These are phyloP conservation scores for Diorhabda carinulata DNA, from an alignment of 1,140 invertebrate species.

Conservation along the genomic window DNA sequence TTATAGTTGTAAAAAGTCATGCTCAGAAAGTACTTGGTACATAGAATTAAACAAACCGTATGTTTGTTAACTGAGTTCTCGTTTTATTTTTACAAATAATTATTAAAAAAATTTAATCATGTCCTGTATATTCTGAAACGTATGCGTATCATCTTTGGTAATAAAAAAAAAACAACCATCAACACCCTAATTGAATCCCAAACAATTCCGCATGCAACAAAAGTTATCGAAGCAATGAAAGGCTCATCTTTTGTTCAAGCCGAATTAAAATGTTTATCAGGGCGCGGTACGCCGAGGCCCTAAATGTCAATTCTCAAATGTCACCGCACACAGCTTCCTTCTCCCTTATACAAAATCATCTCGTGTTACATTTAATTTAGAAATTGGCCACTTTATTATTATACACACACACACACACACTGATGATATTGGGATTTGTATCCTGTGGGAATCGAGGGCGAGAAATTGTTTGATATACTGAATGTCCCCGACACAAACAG, in stretches of 20 bases:
- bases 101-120: background rate
- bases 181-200: conserved; percentile 13
- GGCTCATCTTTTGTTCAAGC: conserved; percentile 4
- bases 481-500: too few species aligned
- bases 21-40: too few species aligned
- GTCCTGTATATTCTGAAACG: background rate
- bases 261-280: conserved; percentile 14
- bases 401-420: background rate
- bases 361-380: conserved; percentile 36
- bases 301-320: conserved; percentile 25
- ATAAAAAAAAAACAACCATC: background rate
- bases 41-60: too few species aligned
- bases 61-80: too few species aligned
- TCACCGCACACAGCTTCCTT: conserved; percentile 30
- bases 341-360: conserved; percentile 12
- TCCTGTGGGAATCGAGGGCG: background rate
- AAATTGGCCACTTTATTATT: conserved; percentile 30
- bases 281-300: conserved; percentile 20
- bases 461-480: background rate
- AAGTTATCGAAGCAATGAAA: background rate
- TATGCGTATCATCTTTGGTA: background rate
- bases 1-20: too few species aligned
- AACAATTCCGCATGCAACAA: conserved; percentile 8
- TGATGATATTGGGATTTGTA: conserved; percentile 5
- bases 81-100: background rate